Evolutionary conservation across 2,888 invertebrate species (phyloP).

Genomic region (Galerucella calmariensis): DNA sequence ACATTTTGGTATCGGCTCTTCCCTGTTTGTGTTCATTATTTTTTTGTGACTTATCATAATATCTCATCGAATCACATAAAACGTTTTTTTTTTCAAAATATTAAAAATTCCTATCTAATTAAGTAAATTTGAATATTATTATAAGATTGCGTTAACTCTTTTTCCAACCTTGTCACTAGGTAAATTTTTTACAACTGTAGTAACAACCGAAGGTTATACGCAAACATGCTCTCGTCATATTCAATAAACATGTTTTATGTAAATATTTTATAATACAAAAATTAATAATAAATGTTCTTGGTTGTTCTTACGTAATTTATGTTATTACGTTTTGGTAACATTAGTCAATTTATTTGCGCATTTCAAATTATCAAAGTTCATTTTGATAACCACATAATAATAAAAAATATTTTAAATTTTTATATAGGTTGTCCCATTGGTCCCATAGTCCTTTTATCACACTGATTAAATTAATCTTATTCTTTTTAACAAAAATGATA

Average conservation of each 20-base stretch:
- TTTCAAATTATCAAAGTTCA: not conserved
- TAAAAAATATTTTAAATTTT: not conserved
- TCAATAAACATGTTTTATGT: not conserved
- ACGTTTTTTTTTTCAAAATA: no score
- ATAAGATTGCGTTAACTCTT: no score
- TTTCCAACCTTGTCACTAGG: no score
- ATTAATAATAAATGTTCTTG: not conserved
- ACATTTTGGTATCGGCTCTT: no score
- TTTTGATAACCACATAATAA: not conserved
- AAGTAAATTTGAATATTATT: no score
- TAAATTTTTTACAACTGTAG: not conserved
- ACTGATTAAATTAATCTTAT: no score
- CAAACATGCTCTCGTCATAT: not conserved
- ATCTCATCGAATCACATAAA: no score
- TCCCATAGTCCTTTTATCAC: no score
- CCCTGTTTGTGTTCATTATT: no score
- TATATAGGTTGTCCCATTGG: not conserved
- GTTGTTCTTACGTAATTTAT: not conserved
- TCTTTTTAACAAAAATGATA: no score
- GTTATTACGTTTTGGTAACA: not conserved
- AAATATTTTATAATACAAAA: not conserved
- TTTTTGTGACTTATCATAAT: no score
- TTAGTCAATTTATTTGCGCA: conserved; percentile 3
- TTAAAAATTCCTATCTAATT: no score
- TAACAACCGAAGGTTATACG: not conserved